These are phyloP conservation scores for Leptopilina myrica DNA, from an alignment of 2,888 invertebrate genomes.

Conservation along the genomic window DNA sequence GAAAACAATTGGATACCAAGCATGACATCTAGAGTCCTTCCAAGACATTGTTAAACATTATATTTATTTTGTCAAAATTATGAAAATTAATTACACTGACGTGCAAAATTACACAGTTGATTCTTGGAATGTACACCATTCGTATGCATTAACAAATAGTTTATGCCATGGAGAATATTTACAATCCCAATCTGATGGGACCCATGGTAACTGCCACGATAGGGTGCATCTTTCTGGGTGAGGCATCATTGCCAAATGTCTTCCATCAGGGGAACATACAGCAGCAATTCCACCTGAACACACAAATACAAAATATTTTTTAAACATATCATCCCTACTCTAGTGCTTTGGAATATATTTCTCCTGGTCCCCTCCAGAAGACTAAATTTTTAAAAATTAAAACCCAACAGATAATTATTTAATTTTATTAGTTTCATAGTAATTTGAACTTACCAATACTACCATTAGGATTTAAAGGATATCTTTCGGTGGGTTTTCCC, in stretches of 20 bases:
- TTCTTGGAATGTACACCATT: conserved; percentile 79
- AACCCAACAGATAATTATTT: no score
- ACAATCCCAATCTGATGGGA: conserved; percentile 78
- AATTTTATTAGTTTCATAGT: no score
- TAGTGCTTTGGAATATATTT: no score
- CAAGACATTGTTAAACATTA: no score
- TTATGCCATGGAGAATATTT: conserved; percentile 92
- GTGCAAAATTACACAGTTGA: background rate
- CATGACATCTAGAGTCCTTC: no score
- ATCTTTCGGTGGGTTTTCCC: conserved; percentile 85
- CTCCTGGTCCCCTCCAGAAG: no score
- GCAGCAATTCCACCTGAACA: conserved; percentile 90
- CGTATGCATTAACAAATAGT: conserved; percentile 93
- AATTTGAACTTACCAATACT: conserved; percentile 80
- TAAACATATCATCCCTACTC: no score
- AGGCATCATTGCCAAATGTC: conserved; percentile 98
- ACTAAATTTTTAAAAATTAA: no score
- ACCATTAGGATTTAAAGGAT: conserved; percentile 98
- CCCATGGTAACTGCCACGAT: conserved; percentile 93
- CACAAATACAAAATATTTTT: conserved; percentile 14
- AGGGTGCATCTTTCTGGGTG: conserved; percentile 96
- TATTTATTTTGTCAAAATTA: no score
- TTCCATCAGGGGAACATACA: conserved; percentile 91
- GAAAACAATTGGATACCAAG: no score
- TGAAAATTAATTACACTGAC: no score